Percentiles rank a stretch among this genome's conserved stretches.
phyloP scores from a whole-genome alignment of 2,797 vertebrate genomes.

The Naso thynnoides region DNA sequence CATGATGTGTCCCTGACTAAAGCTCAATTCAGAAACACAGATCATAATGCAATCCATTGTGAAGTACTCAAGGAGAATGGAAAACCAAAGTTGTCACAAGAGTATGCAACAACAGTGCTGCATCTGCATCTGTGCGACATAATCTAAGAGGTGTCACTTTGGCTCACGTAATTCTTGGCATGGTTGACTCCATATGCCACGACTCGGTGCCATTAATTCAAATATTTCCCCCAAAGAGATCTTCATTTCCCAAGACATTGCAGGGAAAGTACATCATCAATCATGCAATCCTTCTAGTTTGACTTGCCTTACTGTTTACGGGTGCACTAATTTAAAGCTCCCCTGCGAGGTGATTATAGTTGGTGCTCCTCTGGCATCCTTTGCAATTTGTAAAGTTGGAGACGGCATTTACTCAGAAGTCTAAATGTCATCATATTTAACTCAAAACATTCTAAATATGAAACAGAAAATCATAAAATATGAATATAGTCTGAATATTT shows the following conservation, averaged over 20 bases:
- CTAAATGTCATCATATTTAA: conserved; percentile 57
- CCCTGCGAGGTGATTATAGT: conserved; percentile 50
- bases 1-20: background rate
- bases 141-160: conserved; percentile 13
- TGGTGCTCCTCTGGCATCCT: conserved; percentile 40
- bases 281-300: conserved; percentile 47
- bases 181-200: conserved; percentile 23
- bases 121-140: conserved; percentile 29
- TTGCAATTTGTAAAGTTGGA: conserved; percentile 42
- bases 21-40: background rate
- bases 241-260: conserved; percentile 48
- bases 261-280: conserved; percentile 58
- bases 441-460: conserved; percentile 7
- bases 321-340: conserved; percentile 48
- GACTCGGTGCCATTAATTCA: conserved; percentile 50
- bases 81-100: conserved; percentile 34
- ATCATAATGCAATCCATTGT: conserved; percentile 5
- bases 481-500: conserved; percentile 1
- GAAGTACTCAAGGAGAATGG: conserved; percentile 15
- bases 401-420: conserved; percentile 45
- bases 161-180: conserved; percentile 39
- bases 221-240: conserved; percentile 49
- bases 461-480: conserved; percentile 12
- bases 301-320: conserved; percentile 46
- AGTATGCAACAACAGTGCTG: conserved; percentile 7